Conservation (phyloP, 2,797 vertebrate genomes). For the Podarcis siculus region DNA sequence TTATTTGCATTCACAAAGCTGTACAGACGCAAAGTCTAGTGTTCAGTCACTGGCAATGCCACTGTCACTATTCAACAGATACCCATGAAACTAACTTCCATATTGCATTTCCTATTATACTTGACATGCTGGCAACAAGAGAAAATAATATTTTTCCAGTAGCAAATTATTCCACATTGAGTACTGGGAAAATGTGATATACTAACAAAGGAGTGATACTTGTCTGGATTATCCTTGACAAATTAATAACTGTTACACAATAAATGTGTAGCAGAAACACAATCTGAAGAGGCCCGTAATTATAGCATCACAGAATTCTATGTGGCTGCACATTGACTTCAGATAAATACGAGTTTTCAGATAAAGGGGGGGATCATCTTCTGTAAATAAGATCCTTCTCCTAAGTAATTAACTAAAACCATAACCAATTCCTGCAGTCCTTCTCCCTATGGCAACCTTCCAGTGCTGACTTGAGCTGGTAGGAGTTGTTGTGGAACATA, state of each 20-base stretch:
- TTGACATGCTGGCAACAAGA: neutral
- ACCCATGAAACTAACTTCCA: neutral
- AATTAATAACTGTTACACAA: neutral
- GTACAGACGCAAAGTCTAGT: neutral
- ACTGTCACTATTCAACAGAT: neutral
- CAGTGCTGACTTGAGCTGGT: too few relatives aligned
- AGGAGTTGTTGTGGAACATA: too few relatives aligned
- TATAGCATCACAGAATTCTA: neutral
- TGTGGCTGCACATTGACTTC: neutral
- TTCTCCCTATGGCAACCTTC: neutral
- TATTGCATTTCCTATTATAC: neutral
- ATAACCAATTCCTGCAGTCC: neutral
- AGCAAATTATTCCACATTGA: neutral
- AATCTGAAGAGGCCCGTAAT: neutral
- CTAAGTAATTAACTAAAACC: constrained; percentile 13
- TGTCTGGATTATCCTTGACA: neutral
- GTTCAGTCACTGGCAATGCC: neutral
- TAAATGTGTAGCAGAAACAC: neutral
- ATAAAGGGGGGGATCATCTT: neutral
- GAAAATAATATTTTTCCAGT: neutral
- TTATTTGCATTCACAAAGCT: neutral
- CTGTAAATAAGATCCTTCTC: neutral
- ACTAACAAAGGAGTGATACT: neutral
- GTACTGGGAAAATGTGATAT: neutral
- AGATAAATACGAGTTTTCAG: neutral